Conservation (phyloP, 2,888 invertebrate species). For the Cotesia congregata region DNA sequence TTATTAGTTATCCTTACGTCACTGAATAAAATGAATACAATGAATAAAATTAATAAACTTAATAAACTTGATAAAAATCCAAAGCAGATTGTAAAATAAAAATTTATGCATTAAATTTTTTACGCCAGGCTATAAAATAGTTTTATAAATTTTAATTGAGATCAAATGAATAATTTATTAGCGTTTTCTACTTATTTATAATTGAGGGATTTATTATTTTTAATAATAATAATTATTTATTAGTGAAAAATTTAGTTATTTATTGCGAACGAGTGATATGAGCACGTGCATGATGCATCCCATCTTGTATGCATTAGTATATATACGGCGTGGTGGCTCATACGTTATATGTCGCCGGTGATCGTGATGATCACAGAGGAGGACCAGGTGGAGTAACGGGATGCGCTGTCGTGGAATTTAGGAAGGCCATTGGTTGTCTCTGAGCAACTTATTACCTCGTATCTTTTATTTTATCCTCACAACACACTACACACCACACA, state of each 20-base stretch:
- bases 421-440: slow-evolving; percentile 48
- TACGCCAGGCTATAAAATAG: neutral
- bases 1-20: no score
- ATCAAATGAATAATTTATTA: neutral
- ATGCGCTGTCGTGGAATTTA: slow-evolving; percentile 51
- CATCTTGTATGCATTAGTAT: slow-evolving; percentile 5
- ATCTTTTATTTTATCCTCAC: slow-evolving; percentile 13
- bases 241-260: neutral
- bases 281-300: neutral
- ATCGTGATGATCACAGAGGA: neutral
- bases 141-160: neutral
- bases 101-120: neutral
- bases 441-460: slow-evolving; percentile 21
- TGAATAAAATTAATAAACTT: no score
- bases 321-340: neutral
- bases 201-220: neutral
- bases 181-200: neutral
- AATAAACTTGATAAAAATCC: no score
- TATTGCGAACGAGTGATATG: neutral
- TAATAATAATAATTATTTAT: slow-evolving; percentile 3
- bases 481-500: neutral
- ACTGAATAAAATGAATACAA: no score
- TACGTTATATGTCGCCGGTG: neutral
- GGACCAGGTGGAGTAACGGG: slow-evolving; percentile 52
- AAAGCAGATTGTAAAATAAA: neutral